Evolutionary conservation across 2,113 vertebrate genomes (phyloP).

Genomic region (Telmatochromis sp.): DNA sequence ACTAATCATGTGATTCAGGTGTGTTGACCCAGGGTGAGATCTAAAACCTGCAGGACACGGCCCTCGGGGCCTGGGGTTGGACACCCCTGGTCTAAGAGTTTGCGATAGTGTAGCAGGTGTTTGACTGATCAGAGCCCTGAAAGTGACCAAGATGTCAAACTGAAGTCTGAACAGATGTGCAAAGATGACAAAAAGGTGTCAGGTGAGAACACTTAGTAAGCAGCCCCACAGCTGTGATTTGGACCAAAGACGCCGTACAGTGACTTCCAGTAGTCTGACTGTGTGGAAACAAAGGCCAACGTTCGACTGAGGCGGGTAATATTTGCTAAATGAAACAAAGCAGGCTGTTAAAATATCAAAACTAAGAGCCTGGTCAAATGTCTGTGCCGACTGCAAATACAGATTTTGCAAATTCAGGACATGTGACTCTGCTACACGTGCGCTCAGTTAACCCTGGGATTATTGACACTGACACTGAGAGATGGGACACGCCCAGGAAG

Average conservation of each 20-base stretch:
- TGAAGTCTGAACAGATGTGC: neutral
- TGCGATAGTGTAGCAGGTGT: neutral
- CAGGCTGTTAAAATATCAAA: neutral
- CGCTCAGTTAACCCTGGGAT: neutral
- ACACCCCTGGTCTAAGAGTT: neutral
- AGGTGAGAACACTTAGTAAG: neutral
- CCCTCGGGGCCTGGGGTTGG: accelerated
- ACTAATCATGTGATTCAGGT: neutral
- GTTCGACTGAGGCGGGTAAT: neutral
- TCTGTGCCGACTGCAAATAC: neutral
- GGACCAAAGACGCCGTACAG: neutral
- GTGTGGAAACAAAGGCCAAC: neutral
- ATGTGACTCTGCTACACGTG: neutral
- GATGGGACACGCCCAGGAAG: neutral
- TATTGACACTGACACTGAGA: neutral
- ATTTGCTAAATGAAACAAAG: neutral
- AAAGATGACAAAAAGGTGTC: neutral
- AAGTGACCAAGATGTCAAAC: neutral
- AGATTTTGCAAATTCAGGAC: neutral
- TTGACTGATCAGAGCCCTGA: neutral
- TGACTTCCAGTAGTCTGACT: neutral
- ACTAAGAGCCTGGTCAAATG: neutral
- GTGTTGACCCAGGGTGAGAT: neutral
- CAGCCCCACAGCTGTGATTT: neutral
- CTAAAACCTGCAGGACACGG: neutral